A percentile compares a stretch with the other conserved stretches of the same genome.
These are phyloP conservation scores for Leistus spinibarbis DNA, from an alignment of 2,888 invertebrate genomes.

Conservation along the genomic window DNA sequence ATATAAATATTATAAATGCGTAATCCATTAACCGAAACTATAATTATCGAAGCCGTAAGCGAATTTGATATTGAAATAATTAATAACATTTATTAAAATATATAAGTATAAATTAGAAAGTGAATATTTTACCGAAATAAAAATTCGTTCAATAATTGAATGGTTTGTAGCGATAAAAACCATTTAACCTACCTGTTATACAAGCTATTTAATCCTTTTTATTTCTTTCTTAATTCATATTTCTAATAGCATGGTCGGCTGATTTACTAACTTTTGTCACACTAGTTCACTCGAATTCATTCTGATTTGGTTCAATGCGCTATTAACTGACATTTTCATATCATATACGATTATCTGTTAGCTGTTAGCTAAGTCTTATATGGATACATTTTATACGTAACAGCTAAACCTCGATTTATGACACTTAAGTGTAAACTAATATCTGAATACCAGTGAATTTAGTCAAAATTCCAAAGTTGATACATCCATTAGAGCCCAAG, in stretches of 20 bases:
- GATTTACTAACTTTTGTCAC: background rate
- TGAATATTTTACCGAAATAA: background rate
- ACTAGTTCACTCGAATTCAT: no score
- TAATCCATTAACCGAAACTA: background rate
- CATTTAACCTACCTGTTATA: background rate
- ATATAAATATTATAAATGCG: no score
- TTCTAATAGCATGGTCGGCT: background rate
- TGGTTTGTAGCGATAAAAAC: background rate
- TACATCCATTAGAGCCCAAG: no score
- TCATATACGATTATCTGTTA: no score
- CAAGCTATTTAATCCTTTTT: background rate
- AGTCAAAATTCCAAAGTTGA: no score
- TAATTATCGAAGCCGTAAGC: background rate
- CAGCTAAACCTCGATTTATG: no score
- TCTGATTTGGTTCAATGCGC: background rate
- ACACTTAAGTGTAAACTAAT: no score
- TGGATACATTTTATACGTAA: no score
- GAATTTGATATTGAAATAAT: background rate
- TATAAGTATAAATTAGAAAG: background rate
- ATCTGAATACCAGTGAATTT: no score
- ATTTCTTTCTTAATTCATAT: background rate
- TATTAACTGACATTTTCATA: background rate
- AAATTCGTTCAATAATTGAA: background rate
- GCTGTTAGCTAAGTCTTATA: no score
- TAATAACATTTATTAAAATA: background rate